Percentiles rank a stretch among this genome's conserved stretches.
Evolutionary conservation across 1,140 invertebrate species (phyloP).

Genomic region (Diploscapter pachys): DNA sequence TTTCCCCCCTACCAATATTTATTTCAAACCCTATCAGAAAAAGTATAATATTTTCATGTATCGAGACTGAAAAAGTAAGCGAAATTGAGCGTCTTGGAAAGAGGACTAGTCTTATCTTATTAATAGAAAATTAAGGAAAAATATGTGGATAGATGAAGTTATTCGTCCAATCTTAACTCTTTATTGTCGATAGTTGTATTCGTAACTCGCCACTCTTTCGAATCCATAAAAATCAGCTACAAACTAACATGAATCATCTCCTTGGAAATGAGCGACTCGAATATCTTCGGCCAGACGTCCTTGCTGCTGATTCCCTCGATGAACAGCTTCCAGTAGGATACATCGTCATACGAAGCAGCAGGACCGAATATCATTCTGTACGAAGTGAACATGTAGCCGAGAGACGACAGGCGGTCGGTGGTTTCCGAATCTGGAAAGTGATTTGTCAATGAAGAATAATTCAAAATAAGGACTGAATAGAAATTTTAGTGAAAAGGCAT

Average conservation of each 20-base stretch:
- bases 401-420: neutral
- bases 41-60: too few species aligned
- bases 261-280: neutral
- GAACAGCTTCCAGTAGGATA: neutral
- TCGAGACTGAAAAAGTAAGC: too few species aligned
- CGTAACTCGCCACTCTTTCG: too few species aligned
- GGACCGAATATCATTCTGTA: conserved; percentile 9
- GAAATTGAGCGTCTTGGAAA: too few species aligned
- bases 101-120: neutral
- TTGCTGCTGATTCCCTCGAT: neutral
- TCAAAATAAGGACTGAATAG: too few species aligned
- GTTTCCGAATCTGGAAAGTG: neutral
- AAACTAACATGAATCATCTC: neutral
- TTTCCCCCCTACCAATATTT: neutral
- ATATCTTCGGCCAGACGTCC: neutral
- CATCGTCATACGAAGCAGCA: neutral
- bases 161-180: too few species aligned
- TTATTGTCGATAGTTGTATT: too few species aligned
- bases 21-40: neutral
- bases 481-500: too few species aligned
- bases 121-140: neutral
- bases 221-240: too few species aligned
- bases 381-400: conserved; percentile 1
- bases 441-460: neutral
- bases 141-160: neutral